These are phyloP conservation scores for Gymnoscelis rufifasciata DNA, from an alignment of 2,888 invertebrate genomes.

Conservation along the genomic window DNA sequence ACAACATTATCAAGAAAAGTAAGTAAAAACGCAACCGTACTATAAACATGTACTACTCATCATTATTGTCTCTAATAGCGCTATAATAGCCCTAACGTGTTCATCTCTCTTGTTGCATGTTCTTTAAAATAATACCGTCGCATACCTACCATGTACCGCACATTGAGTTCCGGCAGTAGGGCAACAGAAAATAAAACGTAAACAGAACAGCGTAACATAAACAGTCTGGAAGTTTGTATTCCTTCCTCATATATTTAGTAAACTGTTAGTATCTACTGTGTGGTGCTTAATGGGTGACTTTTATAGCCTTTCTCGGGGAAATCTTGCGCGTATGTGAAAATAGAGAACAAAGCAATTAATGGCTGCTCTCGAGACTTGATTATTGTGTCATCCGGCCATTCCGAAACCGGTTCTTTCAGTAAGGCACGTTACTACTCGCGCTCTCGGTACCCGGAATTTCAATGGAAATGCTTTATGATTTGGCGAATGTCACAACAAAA, in stretches of 20 bases:
- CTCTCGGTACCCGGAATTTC: slow-evolving; percentile 15
- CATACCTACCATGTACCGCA: slow-evolving; percentile 22
- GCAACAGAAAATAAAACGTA: slow-evolving; percentile 40
- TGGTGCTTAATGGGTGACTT: slow-evolving; percentile 12
- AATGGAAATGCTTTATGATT: not conserved
- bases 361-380: slow-evolving; percentile 29
- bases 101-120: slow-evolving; percentile 10
- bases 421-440: slow-evolving; percentile 32
- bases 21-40: too few species aligned
- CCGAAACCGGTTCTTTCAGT: slow-evolving; percentile 37
- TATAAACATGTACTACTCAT: not conserved
- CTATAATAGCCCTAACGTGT: slow-evolving; percentile 20
- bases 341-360: slow-evolving; percentile 21
- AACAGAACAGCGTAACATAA: slow-evolving; percentile 53
- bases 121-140: slow-evolving; percentile 20
- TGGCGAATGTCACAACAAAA: not conserved
- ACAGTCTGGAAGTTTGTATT: slow-evolving; percentile 51
- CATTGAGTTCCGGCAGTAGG: slow-evolving; percentile 26
- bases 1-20: too few species aligned
- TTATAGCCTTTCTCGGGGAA: slow-evolving; percentile 18
- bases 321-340: slow-evolving; percentile 18
- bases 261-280: slow-evolving; percentile 51
- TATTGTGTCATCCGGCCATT: slow-evolving; percentile 38
- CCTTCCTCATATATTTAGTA: slow-evolving; percentile 60
- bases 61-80: slow-evolving; percentile 15